A percentile compares a stretch with the other conserved stretches of the same genome.
Conservation (phyloP, 2,888 invertebrate genomes). For the Anarsia innoxiella region DNA sequence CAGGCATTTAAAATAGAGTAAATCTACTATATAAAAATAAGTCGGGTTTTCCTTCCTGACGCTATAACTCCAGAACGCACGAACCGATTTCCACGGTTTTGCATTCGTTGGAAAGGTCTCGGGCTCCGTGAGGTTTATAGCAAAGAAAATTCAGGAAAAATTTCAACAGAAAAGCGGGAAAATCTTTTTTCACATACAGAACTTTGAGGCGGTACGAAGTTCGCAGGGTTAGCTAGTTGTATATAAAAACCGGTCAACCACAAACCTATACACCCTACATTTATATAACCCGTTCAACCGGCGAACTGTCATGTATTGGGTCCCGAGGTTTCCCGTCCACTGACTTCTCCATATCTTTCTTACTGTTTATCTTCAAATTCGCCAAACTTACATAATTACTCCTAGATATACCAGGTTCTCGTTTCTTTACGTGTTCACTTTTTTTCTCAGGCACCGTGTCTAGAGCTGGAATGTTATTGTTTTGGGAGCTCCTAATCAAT, state of each 20-base stretch:
- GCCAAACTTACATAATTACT: constrained; percentile 69
- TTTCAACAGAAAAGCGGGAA: too few species aligned
- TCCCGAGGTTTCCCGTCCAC: constrained; percentile 22
- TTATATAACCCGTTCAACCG: constrained; percentile 47
- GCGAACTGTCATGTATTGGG: constrained; percentile 23
- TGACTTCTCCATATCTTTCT: constrained; percentile 32
- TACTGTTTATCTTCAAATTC: constrained; percentile 58
- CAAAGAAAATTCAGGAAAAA: too few species aligned
- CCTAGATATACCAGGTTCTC: constrained; percentile 52
- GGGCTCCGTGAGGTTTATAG: too few species aligned
- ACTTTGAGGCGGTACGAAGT: not conserved
- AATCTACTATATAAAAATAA: too few species aligned
- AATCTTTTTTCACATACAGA: too few species aligned
- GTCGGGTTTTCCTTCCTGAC: too few species aligned
- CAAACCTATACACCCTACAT: not conserved
- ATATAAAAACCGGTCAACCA: constrained; percentile 7
- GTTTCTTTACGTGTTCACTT: constrained; percentile 27
- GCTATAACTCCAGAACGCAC: too few species aligned
- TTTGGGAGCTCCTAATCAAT: constrained; percentile 29
- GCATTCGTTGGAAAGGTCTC: too few species aligned
- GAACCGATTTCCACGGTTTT: too few species aligned
- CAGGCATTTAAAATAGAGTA: too few species aligned
- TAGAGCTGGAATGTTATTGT: constrained; percentile 25
- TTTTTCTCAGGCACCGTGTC: constrained; percentile 34
- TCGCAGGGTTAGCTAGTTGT: not conserved